Evolutionary conservation across 2,113 vertebrate genomes (phyloP).

Genomic region (Cavia aperea): DNA sequence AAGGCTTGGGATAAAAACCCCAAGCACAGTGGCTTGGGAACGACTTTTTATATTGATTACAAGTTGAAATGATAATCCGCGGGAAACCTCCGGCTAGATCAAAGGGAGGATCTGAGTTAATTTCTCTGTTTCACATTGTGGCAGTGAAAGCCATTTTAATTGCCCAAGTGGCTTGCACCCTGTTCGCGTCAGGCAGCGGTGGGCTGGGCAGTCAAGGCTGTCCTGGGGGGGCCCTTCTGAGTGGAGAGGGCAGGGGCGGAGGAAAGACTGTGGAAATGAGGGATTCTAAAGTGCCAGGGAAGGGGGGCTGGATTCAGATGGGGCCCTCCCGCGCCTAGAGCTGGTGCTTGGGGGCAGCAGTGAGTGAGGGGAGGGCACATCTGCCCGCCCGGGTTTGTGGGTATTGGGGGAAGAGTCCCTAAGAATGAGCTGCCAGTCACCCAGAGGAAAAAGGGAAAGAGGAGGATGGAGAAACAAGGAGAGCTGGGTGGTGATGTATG

Average conservation of each 20-base stretch:
- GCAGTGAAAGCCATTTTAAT: not conserved
- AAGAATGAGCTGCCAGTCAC: not conserved
- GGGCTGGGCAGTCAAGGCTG: not conserved
- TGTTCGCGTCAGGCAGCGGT: fast-evolving
- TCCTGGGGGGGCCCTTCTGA: not conserved
- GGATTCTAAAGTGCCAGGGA: fast-evolving
- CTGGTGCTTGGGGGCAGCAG: fast-evolving
- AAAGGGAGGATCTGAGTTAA: not conserved
- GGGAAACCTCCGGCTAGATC: not conserved
- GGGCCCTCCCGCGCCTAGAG: not conserved
- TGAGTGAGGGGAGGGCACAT: not conserved
- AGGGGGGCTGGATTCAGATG: not conserved
- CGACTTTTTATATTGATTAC: not conserved
- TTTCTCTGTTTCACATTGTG: not conserved
- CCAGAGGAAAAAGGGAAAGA: not conserved
- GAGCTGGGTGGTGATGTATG: not conserved
- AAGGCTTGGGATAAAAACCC: not conserved
- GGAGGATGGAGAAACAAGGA: not conserved
- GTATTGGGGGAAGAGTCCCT: not conserved
- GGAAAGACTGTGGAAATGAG: not conserved
- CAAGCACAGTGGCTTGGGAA: too few species aligned
- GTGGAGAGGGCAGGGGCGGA: not conserved
- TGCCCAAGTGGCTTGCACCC: not conserved
- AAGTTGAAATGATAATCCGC: not conserved
- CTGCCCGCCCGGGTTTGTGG: not conserved